A percentile compares a stretch with the other conserved stretches of the same genome.
Conservation (phyloP, 1,140 invertebrate genomes). For the Pseudomyrmex flavicornis region DNA sequence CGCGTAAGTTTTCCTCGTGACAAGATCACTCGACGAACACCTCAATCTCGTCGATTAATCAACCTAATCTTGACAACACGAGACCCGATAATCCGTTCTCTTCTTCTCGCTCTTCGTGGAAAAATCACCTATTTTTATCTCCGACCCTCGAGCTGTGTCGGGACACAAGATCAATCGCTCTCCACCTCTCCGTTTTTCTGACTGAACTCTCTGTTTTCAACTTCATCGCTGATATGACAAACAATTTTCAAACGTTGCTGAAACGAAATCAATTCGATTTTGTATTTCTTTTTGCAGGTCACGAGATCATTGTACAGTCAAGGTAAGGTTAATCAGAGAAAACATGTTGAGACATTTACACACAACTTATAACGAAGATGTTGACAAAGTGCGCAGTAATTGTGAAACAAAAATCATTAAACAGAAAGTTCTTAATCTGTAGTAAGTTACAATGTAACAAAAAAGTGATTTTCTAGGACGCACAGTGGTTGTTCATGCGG, state of each 20-base stretch:
- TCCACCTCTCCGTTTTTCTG: not conserved
- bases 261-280: not conserved
- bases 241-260: not conserved
- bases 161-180: constrained; percentile 22
- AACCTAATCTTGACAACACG: not conserved
- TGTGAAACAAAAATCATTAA: constrained; percentile 32
- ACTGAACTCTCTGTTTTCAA: not conserved
- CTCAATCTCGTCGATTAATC: not conserved
- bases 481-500: constrained; percentile 75
- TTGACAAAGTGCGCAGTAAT: constrained; percentile 46
- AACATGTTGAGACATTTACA: constrained; percentile 38
- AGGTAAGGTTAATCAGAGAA: constrained; percentile 71
- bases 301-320: constrained; percentile 80
- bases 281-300: constrained; percentile 74
- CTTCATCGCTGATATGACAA: not conserved
- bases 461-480: constrained; percentile 73
- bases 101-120: not conserved
- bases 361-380: constrained; percentile 55
- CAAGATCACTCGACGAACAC: not conserved
- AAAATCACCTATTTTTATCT: constrained; percentile 63
- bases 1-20: not conserved
- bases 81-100: not conserved
- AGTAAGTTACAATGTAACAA: too few species aligned
- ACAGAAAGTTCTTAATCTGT: constrained; percentile 54
- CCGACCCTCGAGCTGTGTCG: not conserved